phyloP scores from a whole-genome alignment of 2,113 vertebrate species.

The Grus americana region DNA sequence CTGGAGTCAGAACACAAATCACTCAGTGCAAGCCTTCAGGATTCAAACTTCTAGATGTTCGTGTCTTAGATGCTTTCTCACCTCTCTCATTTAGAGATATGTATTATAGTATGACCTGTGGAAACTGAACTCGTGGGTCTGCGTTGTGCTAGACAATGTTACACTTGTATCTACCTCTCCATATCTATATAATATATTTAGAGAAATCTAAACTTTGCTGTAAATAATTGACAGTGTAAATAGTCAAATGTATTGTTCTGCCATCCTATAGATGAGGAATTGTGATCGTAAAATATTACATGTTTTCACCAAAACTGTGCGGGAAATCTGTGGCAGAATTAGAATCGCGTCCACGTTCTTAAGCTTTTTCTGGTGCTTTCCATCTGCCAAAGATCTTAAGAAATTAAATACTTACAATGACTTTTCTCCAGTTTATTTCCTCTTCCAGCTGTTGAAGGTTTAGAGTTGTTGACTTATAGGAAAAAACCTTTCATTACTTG shows the following conservation, averaged over 20 bases:
- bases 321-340: neutral
- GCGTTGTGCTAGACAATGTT: neutral
- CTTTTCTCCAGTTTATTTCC: neutral
- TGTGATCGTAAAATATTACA: neutral
- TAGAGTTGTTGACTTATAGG: neutral
- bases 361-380: neutral
- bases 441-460: neutral
- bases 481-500: neutral
- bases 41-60: neutral
- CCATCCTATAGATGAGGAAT: neutral
- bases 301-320: neutral
- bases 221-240: neutral
- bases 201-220: neutral
- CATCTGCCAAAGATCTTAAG: neutral
- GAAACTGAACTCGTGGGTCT: neutral
- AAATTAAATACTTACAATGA: neutral
- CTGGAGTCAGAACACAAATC: neutral
- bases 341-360: neutral
- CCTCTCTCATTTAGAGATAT: neutral
- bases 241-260: neutral
- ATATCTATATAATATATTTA: neutral
- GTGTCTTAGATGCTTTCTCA: neutral
- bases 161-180: neutral
- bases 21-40: neutral
- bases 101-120: neutral